Conservation (phyloP, 2,888 invertebrate genomes). For the Mimas tiliae region DNA sequence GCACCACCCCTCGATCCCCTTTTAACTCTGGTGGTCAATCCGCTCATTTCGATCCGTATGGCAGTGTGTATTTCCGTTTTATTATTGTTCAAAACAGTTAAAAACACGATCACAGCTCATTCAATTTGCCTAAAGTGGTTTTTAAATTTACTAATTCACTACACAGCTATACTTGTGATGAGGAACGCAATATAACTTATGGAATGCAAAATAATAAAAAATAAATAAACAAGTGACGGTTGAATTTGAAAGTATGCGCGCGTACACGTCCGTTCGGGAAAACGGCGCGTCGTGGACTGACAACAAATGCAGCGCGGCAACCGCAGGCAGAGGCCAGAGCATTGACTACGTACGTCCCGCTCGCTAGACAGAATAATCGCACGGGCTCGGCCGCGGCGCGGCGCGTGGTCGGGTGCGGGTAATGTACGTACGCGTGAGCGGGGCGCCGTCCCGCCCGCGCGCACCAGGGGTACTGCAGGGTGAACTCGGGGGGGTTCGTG, state of each 20-base stretch:
- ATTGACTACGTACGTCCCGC: slow-evolving; percentile 69
- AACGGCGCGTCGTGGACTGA: slow-evolving; percentile 77
- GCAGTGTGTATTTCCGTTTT: slow-evolving; percentile 68
- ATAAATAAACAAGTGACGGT: slow-evolving; percentile 60
- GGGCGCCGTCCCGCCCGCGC: slow-evolving; percentile 15
- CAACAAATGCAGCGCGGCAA: slow-evolving; percentile 51
- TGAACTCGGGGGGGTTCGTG: slow-evolving; percentile 11
- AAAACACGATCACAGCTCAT: slow-evolving; percentile 77
- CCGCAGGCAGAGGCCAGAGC: slow-evolving; percentile 57
- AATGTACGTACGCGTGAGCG: slow-evolving; percentile 23
- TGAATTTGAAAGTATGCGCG: slow-evolving; percentile 45
- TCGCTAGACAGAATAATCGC: slow-evolving; percentile 80
- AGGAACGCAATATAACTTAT: slow-evolving; percentile 49
- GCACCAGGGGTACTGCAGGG: neutral
- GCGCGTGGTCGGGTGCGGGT: slow-evolving; percentile 21
- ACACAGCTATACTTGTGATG: slow-evolving; percentile 39
- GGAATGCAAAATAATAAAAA: slow-evolving; percentile 62
- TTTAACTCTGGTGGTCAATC: slow-evolving; percentile 83
- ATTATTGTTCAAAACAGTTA: slow-evolving; percentile 69
- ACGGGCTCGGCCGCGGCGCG: slow-evolving; percentile 42
- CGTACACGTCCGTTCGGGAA: slow-evolving; percentile 61
- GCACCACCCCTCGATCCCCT: slow-evolving; percentile 84
- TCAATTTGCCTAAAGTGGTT: slow-evolving; percentile 51
- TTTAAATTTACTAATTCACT: slow-evolving; percentile 43
- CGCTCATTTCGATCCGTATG: slow-evolving; percentile 82